phyloP scores from a whole-genome alignment of 2,113 vertebrate genomes.

The Cygnus atratus region DNA sequence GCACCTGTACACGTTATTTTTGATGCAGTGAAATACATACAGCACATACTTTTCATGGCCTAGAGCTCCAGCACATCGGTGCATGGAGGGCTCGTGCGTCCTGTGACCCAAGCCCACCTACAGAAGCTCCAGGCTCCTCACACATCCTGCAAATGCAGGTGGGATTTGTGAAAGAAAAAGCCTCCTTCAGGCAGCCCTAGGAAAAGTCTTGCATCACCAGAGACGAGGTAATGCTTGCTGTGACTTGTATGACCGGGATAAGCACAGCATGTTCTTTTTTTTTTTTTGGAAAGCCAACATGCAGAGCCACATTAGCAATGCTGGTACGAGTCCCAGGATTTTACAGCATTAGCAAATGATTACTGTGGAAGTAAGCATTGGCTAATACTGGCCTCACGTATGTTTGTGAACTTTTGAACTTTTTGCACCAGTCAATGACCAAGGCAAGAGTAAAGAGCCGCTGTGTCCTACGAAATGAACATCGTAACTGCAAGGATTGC shows the following conservation, averaged over 20 bases:
- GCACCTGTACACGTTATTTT: background rate
- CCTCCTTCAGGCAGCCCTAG: background rate
- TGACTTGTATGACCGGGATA: background rate
- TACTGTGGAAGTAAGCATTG: background rate
- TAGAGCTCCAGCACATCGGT: rapidly evolving
- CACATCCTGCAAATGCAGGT: background rate
- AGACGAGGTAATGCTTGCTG: background rate
- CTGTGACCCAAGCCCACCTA: background rate
- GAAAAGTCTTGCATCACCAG: background rate
- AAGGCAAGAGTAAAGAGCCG: background rate
- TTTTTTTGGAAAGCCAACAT: background rate
- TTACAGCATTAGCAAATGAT: background rate
- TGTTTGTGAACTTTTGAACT: background rate
- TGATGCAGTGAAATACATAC: background rate
- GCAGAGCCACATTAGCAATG: background rate
- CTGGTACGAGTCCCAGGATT: background rate
- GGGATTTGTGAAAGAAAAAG: background rate
- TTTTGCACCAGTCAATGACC: background rate
- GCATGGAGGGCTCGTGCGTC: background rate
- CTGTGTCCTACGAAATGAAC: background rate
- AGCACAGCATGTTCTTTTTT: background rate
- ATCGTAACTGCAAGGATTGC: background rate
- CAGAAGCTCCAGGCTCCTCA: background rate
- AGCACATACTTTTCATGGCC: background rate
- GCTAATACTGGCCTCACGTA: background rate